Evolutionary conservation across 53 echinoderm and acorn worm genomes (phyloP).

Genomic region (Echinarachnius parma): DNA sequence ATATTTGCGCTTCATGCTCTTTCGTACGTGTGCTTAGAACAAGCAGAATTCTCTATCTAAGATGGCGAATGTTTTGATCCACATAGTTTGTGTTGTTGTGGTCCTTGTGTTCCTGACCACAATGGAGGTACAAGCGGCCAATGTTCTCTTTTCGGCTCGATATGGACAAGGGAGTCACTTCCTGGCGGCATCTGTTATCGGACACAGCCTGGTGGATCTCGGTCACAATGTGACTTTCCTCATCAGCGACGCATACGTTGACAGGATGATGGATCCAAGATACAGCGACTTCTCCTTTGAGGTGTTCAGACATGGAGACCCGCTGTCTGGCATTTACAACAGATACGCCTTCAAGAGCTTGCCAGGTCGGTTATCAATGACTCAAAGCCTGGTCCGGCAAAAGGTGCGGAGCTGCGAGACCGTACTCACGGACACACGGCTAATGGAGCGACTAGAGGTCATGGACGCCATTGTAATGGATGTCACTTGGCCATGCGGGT

Average conservation of each 20-base stretch:
- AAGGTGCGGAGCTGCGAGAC: constrained; percentile 48
- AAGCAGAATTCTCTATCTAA: too few species aligned
- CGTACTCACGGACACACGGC: constrained; percentile 37
- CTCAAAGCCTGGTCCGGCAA: too few species aligned
- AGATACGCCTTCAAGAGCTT: too few species aligned
- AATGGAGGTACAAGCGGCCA: constrained; percentile 16
- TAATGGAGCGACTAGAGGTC: constrained; percentile 34
- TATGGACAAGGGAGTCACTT: constrained; percentile 36
- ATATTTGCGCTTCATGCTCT: too few species aligned
- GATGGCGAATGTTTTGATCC: too few species aligned
- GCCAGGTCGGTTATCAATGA: too few species aligned
- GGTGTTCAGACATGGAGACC: constrained; percentile 12
- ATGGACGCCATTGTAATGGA: constrained; percentile 67
- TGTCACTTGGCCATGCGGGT: constrained; percentile 58
- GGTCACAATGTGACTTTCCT: constrained; percentile 33
- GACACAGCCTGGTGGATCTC: constrained; percentile 12
- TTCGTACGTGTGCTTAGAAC: too few species aligned
- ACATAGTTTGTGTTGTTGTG: too few species aligned
- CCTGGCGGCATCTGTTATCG: constrained; percentile 26
- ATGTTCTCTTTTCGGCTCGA: constrained; percentile 19
- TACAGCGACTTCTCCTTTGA: constrained; percentile 13
- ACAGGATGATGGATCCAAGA: not conserved
- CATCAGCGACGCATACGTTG: constrained; percentile 24
- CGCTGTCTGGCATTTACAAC: too few species aligned
- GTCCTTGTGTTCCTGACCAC: too few species aligned